A percentile compares a stretch with the other conserved stretches of the same genome.
Evolutionary conservation across 64 coral and sea anemone species (phyloP).

Genomic region (Montipora efflorescens): DNA sequence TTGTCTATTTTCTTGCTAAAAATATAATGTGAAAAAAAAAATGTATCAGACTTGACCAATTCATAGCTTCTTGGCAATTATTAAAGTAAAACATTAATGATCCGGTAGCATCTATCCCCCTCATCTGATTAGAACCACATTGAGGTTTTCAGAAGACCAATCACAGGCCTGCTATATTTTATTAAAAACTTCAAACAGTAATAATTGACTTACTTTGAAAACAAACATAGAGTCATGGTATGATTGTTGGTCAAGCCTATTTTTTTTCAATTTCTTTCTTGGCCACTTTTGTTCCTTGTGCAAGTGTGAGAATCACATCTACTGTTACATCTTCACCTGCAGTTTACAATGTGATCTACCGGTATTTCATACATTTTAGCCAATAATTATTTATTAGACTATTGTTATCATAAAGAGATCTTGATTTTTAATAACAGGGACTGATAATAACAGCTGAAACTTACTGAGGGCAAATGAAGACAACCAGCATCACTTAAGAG

Average conservation of each 20-base stretch:
- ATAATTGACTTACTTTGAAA: no score
- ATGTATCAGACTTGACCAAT: background rate
- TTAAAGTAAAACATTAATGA: background rate
- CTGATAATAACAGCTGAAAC: background rate
- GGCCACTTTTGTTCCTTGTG: no score
- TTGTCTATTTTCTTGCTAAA: conserved; percentile 38
- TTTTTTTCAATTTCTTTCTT: no score
- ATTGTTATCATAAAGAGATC: background rate
- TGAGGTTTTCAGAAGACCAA: conserved; percentile 6
- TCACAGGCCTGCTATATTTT: background rate
- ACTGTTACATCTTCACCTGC: no score
- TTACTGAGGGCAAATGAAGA: conserved; percentile 17
- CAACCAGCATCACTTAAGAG: conserved; percentile 44
- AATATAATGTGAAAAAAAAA: background rate
- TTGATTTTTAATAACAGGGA: background rate
- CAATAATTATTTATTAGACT: background rate
- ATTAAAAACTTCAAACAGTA: background rate
- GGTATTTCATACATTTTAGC: background rate
- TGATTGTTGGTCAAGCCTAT: no score
- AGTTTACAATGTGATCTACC: no score
- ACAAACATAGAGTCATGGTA: no score
- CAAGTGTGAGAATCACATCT: no score
- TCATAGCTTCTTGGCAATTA: background rate
- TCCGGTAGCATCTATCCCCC: conserved; percentile 7
- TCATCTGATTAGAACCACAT: conserved; percentile 11